A percentile compares a stretch with the other conserved stretches of the same genome.
These are phyloP conservation scores for Parus major DNA, from an alignment of 2,113 vertebrate species.

Conservation along the genomic window DNA sequence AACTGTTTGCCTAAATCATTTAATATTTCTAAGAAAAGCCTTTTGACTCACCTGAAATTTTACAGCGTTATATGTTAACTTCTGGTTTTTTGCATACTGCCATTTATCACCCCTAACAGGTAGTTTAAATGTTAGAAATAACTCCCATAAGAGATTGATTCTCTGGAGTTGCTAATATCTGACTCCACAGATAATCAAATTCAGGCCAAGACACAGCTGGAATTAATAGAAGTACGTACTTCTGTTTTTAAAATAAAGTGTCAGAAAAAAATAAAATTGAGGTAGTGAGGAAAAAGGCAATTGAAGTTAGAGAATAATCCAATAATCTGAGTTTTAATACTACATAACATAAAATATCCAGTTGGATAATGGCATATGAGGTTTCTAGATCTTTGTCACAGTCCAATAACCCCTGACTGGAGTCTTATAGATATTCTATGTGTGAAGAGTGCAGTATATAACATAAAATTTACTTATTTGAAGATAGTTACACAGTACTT, in stretches of 20 bases:
- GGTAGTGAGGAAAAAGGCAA: neutral
- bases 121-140: neutral
- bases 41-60: neutral
- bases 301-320: neutral
- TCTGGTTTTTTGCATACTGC: neutral
- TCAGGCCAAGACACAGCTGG: neutral
- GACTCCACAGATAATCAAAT: neutral
- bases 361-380: neutral
- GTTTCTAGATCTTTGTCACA: neutral
- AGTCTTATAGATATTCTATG: neutral
- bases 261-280: neutral
- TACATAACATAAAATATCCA: neutral
- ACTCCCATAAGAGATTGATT: neutral
- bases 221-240: neutral
- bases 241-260: neutral
- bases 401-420: neutral
- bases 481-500: neutral
- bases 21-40: neutral
- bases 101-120: neutral
- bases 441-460: rapidly evolving
- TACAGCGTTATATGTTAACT: neutral
- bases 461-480: neutral
- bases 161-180: neutral
- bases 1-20: neutral
- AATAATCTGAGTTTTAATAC: neutral